Conservation (phyloP, 2,113 vertebrate species). For the Clinocottus analis region DNA sequence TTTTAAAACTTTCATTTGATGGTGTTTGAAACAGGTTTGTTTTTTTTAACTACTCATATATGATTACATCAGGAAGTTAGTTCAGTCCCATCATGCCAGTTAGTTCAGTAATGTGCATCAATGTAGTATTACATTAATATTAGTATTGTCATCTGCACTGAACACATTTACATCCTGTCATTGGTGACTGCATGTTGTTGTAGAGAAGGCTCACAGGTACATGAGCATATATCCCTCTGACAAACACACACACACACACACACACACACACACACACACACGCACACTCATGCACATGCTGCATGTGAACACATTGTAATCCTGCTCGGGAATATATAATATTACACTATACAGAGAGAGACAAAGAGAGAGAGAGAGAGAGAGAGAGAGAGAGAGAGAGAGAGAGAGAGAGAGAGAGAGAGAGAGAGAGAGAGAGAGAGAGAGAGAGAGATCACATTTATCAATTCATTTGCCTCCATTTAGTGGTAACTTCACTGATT, state of each 20-base stretch:
- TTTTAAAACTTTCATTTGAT: background rate
- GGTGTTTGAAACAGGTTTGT: background rate
- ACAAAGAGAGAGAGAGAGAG: too few species aligned
- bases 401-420: too few species aligned
- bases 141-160: background rate
- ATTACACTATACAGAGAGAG: too few species aligned
- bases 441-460: background rate
- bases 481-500: slow-evolving; percentile 37
- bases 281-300: too few species aligned
- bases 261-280: too few species aligned
- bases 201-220: background rate
- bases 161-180: background rate
- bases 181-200: background rate
- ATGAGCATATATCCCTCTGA: too few species aligned
- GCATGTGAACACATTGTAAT: too few species aligned
- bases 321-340: too few species aligned
- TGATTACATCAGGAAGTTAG: background rate
- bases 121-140: background rate
- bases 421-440: too few species aligned
- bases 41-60: background rate
- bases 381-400: too few species aligned
- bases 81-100: too few species aligned
- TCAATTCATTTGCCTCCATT: slow-evolving; percentile 26
- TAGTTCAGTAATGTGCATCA: background rate
- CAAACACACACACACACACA: too few species aligned